Evolutionary conservation across 2,888 invertebrate genomes (phyloP), one percentile per base, ranked within the genome.

Genomic region (Agrotis segetum): DNA sequence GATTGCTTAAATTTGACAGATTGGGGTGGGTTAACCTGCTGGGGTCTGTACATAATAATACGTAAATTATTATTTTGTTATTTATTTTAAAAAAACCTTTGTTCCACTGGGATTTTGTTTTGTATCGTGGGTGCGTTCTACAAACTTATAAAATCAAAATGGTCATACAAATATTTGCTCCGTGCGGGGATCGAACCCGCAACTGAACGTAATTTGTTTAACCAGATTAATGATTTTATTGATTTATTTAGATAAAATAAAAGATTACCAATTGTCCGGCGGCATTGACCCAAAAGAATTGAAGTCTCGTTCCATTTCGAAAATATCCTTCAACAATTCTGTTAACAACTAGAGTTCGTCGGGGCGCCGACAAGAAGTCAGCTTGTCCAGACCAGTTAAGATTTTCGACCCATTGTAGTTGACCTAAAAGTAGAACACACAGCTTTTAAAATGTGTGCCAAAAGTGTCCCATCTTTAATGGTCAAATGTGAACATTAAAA

Each of bases 191-290:
- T 34, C 34, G 34, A 34, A 34, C 34, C 34, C 9, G 34, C 34
- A 9, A 34, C 34, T n/a, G n/a, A n/a, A n/a, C n/a, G n/a, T n/a
- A n/a, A n/a, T n/a, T n/a, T n/a, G n/a, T n/a, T n/a, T n/a, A n/a
- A n/a, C n/a, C n/a, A n/a, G n/a, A n/a, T n/a, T n/a, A n/a, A 34
- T 34, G 7, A 34, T 34, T 19, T 13, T 44, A 46, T 29, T 49
- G 24, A 0, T 47, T 19, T 0, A 24, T 2, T 24, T 24, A 3
- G 1, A 29, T 19, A 49, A 47, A 47, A 59, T 29, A 7, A 19
- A n/a, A 17, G n/a, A 29, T 87, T 96, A 97, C 98, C 97, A 97
- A 98, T 90, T 98, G 98, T 71, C 98, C 98, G 74, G 98, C 97
- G 84, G 97, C 97, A 69, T 98, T 96, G 74, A 98, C 96, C 97